Conservation (phyloP, 2,113 vertebrate genomes). For the Platycercus adscitus region DNA sequence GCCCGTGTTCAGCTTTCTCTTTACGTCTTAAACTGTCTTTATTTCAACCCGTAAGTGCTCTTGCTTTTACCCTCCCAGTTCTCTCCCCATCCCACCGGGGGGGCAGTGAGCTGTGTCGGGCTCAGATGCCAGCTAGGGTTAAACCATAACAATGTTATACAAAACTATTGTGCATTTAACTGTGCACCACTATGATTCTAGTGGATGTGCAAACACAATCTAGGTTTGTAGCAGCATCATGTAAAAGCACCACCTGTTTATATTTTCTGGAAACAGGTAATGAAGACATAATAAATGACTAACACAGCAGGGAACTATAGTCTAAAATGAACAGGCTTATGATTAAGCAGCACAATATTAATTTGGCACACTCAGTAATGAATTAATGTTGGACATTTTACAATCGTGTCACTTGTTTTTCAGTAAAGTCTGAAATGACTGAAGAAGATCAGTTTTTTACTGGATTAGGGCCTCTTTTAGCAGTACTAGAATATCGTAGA, state of each 20-base stretch:
- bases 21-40: background rate
- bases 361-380: background rate
- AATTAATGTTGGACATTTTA: background rate
- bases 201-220: background rate
- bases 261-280: background rate
- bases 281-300: background rate
- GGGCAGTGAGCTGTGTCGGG: background rate
- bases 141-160: background rate
- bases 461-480: background rate
- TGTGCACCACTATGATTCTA: background rate
- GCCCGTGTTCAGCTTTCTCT: background rate
- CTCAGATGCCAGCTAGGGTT: background rate
- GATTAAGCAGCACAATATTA: background rate
- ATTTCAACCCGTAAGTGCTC: background rate
- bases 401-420: background rate
- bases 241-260: background rate
- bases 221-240: background rate
- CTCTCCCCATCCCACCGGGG: fast-evolving
- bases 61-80: background rate
- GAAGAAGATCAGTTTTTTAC: background rate
- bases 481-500: background rate
- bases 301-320: background rate
- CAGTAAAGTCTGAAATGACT: background rate
- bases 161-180: background rate
- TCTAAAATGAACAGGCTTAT: background rate